Conservation (phyloP, 2,888 invertebrate genomes). For the Camptogramma bilineatum region DNA sequence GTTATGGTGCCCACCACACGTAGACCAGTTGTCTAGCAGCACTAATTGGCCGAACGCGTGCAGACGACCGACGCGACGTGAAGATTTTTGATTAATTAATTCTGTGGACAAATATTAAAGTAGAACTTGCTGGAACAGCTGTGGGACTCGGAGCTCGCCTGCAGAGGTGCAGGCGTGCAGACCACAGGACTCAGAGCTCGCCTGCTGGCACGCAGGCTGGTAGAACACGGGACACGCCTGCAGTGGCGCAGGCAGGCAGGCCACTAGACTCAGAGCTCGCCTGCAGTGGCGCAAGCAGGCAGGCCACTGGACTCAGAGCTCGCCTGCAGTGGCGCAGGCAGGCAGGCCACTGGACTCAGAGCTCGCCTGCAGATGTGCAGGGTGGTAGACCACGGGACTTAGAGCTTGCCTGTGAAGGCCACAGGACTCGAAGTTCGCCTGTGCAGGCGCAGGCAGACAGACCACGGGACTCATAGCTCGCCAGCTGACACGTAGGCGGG, state of each 20-base stretch:
- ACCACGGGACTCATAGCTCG: background rate
- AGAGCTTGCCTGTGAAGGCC: constrained; percentile 1
- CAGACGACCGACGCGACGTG: background rate
- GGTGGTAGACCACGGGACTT: background rate
- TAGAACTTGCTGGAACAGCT: background rate
- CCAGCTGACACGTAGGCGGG: background rate
- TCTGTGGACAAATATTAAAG: constrained; percentile 2
- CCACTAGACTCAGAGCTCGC: background rate
- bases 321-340: background rate
- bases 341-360: background rate
- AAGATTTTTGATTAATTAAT: background rate
- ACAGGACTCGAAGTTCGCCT: background rate
- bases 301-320: background rate
- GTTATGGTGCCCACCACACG: constrained; percentile 21
- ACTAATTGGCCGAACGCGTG: background rate
- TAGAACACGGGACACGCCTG: constrained; percentile 1
- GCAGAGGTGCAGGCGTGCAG: constrained; percentile 6
- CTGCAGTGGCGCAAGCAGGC: constrained; percentile 5
- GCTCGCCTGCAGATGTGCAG: background rate
- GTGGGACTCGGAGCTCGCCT: background rate
- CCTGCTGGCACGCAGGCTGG: background rate
- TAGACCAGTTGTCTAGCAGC: background rate
- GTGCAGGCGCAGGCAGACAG: background rate
- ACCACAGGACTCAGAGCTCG: background rate
- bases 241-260: constrained; percentile 6